These are phyloP conservation scores for Achlya flavicornis DNA, from an alignment of 2,888 invertebrate genomes.

Conservation along the genomic window DNA sequence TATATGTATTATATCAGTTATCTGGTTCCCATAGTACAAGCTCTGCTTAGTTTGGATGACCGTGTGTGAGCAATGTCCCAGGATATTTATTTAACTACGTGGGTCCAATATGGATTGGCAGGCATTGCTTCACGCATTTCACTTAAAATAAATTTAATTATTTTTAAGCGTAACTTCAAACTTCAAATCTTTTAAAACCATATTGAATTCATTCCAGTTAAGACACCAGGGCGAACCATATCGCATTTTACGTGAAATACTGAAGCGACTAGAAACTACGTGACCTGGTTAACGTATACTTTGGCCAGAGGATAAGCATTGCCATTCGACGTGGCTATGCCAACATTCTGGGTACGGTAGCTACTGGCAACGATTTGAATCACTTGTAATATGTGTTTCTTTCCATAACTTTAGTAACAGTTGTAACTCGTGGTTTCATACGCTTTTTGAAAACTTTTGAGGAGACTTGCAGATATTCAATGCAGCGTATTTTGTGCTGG, in stretches of 20 bases:
- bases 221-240: conserved; percentile 7
- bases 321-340: conserved; percentile 6
- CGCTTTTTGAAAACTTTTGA: neutral
- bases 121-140: no score
- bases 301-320: conserved; percentile 6
- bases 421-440: neutral
- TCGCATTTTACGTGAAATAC: conserved; percentile 6
- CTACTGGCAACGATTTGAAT: conserved; percentile 3
- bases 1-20: no score
- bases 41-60: no score
- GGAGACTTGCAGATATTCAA: neutral
- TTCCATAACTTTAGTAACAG: neutral
- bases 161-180: no score
- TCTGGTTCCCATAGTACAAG: no score
- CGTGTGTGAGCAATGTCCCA: no score
- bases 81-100: no score
- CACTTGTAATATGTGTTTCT: neutral
- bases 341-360: conserved; percentile 1
- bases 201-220: neutral
- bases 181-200: neutral
- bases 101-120: no score
- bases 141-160: neutral
- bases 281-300: conserved; percentile 6
- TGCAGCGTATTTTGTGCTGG: neutral
- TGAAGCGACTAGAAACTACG: conserved; percentile 4